These are phyloP conservation scores for Sebastes steindachneri DNA, from an alignment of 2,797 vertebrate genomes.

Conservation along the genomic window DNA sequence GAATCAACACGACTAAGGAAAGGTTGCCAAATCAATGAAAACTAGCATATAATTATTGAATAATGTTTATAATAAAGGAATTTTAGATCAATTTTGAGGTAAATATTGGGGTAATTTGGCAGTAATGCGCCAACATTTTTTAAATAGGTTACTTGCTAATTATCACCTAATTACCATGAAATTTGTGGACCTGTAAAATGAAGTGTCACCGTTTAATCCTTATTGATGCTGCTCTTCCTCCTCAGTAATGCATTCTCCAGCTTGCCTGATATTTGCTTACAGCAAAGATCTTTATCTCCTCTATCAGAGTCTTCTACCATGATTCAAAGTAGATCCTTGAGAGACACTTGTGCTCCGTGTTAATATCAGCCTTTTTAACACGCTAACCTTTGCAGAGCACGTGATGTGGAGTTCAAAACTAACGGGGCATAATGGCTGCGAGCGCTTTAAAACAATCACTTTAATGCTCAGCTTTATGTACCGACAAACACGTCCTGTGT, in stretches of 20 bases:
- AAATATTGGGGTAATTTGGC: too few species aligned
- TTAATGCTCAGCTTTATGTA: neutral
- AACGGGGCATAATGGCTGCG: neutral
- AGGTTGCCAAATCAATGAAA: too few species aligned
- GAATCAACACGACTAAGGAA: too few species aligned
- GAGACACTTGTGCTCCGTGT: rapidly evolving
- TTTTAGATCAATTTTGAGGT: too few species aligned
- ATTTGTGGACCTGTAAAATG: too few species aligned
- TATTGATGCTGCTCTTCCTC: neutral
- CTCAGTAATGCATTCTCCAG: neutral
- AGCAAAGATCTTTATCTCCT: neutral
- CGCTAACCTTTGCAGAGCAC: neutral
- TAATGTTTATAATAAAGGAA: too few species aligned
- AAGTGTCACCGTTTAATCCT: neutral
- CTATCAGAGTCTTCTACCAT: neutral
- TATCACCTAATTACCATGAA: too few species aligned
- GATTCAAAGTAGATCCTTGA: neutral
- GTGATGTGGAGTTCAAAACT: neutral
- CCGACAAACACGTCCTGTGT: neutral
- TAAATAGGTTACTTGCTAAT: too few species aligned
- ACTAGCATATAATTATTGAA: too few species aligned
- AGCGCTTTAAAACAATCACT: neutral
- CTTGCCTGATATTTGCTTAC: neutral
- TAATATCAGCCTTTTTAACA: neutral
- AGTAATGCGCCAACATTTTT: too few species aligned